Evolutionary conservation across 2,888 invertebrate genomes (phyloP), one percentile per base, ranked within the genome.

Genomic region (Yponomeuta evonymella): DNA sequence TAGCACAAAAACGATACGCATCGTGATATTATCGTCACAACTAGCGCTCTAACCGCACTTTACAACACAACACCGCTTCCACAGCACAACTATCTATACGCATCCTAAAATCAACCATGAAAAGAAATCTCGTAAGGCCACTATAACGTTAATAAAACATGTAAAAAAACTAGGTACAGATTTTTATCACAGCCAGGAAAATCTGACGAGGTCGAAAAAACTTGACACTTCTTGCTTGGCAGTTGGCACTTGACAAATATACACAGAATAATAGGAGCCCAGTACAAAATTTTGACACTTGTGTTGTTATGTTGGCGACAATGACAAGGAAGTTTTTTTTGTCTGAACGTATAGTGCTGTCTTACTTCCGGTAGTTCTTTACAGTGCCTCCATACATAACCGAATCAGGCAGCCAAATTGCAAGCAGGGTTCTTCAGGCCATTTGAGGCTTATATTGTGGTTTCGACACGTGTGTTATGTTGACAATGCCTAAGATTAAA

Each of bases 1-100:
- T 76, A 92, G 84, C 82, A 90, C 84, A 82, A 90, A 84, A 88
- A 87, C 88, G 86, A 91, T 85, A 89, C 90, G 91, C 92, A 92
- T 92, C 84, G 88, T 92, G 87, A 89, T 86, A 83, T 83, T 78
- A 82, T 83, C 85, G 88, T 89, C 85, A 87, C 89, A 58, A 90
- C 86, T 73, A 88, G 78, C 81, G 79, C 81, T 86, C 80, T 81
- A 82, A 87, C 81, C 81, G 81, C 81, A 84, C 83, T 76, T 76
- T 75, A 83, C 78, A 82, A 85, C 81, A 87, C 76, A 81, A 83
- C 80, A 83, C 77, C 81, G 83, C 84, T 81, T 77, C 75, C 79
- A 77, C 75, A 79, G 81, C 76, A 83, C 78, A 76, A 78, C 83
- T 86, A 87, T 81, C 86, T 80, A 87, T 87, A 85, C 86, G 86